Base-by-base conservation (phyloP, 2,797 vertebrate species). In the Protonibea diacanthus region DNA sequence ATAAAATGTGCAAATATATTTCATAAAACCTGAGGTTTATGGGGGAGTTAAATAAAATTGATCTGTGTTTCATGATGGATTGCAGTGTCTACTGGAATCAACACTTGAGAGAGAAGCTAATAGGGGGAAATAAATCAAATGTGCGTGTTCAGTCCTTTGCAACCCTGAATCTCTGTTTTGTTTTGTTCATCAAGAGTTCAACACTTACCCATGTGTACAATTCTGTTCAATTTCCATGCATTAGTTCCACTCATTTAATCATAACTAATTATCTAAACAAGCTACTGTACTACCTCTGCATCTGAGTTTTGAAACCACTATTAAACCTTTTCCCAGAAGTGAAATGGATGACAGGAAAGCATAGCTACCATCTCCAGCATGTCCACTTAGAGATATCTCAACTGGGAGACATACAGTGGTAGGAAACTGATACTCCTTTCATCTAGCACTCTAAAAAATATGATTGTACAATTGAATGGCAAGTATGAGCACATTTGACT, bases 401-500 rank as follows among this genome's bases (percentile, higher is more conserved):
- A 60, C 59, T 25, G 58, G 55, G 56, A 74, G 44, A 78, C 17
- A 14, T 42, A 40, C 40, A 69, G 17, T 10, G 5, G 48, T 3
- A 13, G 44, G 53, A 84, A 83, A 78, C 17, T 55, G 74, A 86
- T 75, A 73, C 59, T 38, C 52, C 67, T 83, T 82, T 84, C n/a
- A 84, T 66, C 61, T 17, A 6, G 69, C 38, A 25, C 76, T 78
- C 33, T 66, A 45, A 82, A 78, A 85, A 64, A 80, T 49, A 58
- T 9, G 5, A 71, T n/a, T 65, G 49, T 55, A 49, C 33, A 15
- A 13, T 29, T 27, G 14, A 74, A 81, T 13, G 20, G 49, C 21
- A 52, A 15, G 55, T 66, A 65, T 53, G 48, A 67, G 76, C 53
- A 48, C 17, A 10, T 57, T 4, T 20, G 59, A 65, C 60, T 45